Evolutionary conservation across 1,140 invertebrate species (phyloP), one percentile per base, ranked within the genome.

Genomic region (Drosophila littoralis): DNA sequence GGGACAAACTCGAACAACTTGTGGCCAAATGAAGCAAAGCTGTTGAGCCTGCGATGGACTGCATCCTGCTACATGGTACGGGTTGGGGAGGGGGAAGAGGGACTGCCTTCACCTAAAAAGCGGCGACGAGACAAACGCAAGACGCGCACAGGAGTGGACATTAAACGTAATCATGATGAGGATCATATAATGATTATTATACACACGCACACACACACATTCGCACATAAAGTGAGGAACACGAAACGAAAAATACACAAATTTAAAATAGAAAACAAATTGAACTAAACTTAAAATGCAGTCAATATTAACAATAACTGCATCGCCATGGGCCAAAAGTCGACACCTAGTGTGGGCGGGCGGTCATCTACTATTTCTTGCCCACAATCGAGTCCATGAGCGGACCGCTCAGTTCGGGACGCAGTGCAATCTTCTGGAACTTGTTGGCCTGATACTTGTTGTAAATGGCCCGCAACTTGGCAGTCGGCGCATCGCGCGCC

Each of bases 391-490:
- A 92, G 54, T 92, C 89, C 51, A 92, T 79, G n/a, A 90, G 75
- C 8, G 77, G 36, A 22, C 93, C 91, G 76, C 93, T 94, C 9
- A 96, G 81, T 77, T 95, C 94, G 0, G 94, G 92, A 13, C 94
- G 92, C 42, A 92, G 78, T 15, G 95, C 94, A 9, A 95, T 94
- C 84, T 94, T 95, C 76, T 94, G 94, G 77, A 94, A 92, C 51
- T 95, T 94, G 0, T 91, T 66, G 42, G 93, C 93, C 28, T 92
- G 82, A 55, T 95, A 96, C 90, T 95, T 96, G 67, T 93, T 94
- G 52, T 93, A 93, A 2, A 95, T 94, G 4, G 94, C 93, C 70
- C 94, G 94, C 69, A 94, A 94, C 74, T 94, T 95, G 32, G 93
- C 93, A 17, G 93, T 93, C 2, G 94, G 93, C 7, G 94, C 93